Evolutionary conservation across 2,888 invertebrate genomes (phyloP), one percentile per base, ranked within the genome.

Genomic region (Tiphia femorata): DNA sequence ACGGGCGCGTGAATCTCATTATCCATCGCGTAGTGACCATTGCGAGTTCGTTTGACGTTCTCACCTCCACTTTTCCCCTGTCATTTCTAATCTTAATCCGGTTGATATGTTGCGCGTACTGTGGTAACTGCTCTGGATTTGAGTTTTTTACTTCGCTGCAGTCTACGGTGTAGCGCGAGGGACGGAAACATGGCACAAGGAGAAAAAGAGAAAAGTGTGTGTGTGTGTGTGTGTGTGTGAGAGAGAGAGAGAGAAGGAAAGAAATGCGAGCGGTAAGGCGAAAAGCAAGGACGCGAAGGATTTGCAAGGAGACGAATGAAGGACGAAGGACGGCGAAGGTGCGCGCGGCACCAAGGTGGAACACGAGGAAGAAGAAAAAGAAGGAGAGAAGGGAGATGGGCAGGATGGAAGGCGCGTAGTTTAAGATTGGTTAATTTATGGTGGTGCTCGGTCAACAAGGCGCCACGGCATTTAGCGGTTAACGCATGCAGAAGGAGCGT

Each of bases 401-500:
- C n/a, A n/a, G n/a, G n/a, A n/a, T n/a, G n/a, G 33, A 38, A 40
- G 27, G 21, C 54, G 16, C 17, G 30, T 14, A 41, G 58, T 59
- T 73, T 68, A 73, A 80, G 75, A 78, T 79, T 73, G 76, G 75
- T 75, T 70, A 80, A 80, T 80, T 79, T 76, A 77, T 69, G 62
- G 64, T 72, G 75, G 71, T 73, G 73, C 70, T 65, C 76, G 78
- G 79, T 78, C 80, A 72, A 70, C 72, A 56, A 79, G 81, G 81
- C 81, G 81, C 81, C 81, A 76, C 69, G 69, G 73, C 73, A 79
- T 81, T 81, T 79, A 80, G 70, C 64, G 66, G 70, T 70, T 74
- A 70, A 75, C 74, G 72, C 72, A 68, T 59, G 67, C 62, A 50
- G 62, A 59, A 55, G 49, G 49, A 42, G 50, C 50, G 41, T 35